Evolutionary conservation across 92 coral and sea anemone species (phyloP), one percentile per base, ranked within the genome.

Genomic region (Phymanthus crucifer): DNA sequence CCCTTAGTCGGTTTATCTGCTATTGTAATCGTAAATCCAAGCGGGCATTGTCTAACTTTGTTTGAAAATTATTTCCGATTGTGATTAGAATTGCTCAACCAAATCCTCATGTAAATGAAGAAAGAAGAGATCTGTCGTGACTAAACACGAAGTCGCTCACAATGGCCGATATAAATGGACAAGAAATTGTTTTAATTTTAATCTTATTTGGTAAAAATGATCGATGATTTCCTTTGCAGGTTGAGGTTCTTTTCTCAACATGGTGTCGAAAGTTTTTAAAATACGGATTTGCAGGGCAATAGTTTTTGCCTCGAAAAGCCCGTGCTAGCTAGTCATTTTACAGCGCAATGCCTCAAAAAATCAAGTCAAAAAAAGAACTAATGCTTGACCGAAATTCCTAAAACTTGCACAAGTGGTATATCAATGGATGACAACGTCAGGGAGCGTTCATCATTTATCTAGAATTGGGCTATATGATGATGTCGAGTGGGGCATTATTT

Each of bases 21-120:
- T 43, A 43, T n/a, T 12, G 17, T 26, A 75, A 75, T 75, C 79
- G 47, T 48, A 75, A 75, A 75, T 75, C 70, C 35, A 56, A 66
- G 64, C 48, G 16, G n/a, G 26, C 18, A 24, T 45, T 71, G 57
- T 71, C 75, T 71, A 27, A 37, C 26, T 52, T 35, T 75, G 45
- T 75, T 75, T 75, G 79, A 3, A 32, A 24, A 46, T 52, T 32
- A 75, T 75, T 75, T 75, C 79, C 79, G 79, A 9, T 52, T 32
- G 70, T 23, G 31, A 75, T 74, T 54, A 75, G 31, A 54, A 19
- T 65, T 56, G 50, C 32, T 21, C 19, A 61, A 32, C 50, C 54
- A 75, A 54, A 18, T 33, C 17, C 0, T 2, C 7, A 75, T 75
- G 79, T 56, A 75, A 75, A 75, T 75, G 23, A 24, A 14, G 19